Base-by-base conservation (phyloP, 2,113 vertebrate species). In the Misgurnus anguillicaudatus region DNA sequence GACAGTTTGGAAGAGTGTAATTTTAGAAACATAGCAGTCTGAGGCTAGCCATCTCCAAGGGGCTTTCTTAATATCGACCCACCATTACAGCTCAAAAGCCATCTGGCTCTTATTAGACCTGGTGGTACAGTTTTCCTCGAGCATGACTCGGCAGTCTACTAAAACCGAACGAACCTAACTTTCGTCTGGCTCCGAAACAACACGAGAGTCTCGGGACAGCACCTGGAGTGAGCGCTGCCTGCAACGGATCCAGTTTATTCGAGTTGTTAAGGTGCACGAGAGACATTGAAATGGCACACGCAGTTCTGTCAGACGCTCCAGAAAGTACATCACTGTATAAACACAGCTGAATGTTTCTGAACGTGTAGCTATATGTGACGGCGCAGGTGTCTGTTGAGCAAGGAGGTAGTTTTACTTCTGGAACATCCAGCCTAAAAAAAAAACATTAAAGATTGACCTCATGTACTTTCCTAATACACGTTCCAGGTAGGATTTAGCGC, bases 1-100 rank as follows among this genome's bases (percentile, higher is more conserved):
- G 89, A 91, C 89, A 91, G 87, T 92, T 93, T 92, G 89, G 91
- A 90, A 86, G 87, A 83, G 87, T 92, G 88, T 92, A 92, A 92
- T 92, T 93, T 93, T 92, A 92, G 91, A 91, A 92, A 91, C 88
- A 69, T 81, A 84, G 88, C 85, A 68, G 77, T 87, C 84, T 87
- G 24, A 77, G 78, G 65, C 61, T 71, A 83, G 74, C 73, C 72
- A 86, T 86, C 85, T 91, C 90, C 80, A 79, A 85, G 89, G 91
- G 89, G 88, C 91, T 91, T 79, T 84, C 82, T 83, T 79, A 86
- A 84, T 87, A 84, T 86, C 55, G 53, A 80, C 73, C 55, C 17
- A 45, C 78, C 78, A 77, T 72, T 83, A 57, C 45, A 21, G 51
- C 74, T 77, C 38, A 76, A 77, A 60, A 68, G 80, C 86, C 88